These are phyloP conservation scores for Tupaia tana DNA, from an alignment of 2,113 vertebrate genomes.

Conservation along the genomic window DNA sequence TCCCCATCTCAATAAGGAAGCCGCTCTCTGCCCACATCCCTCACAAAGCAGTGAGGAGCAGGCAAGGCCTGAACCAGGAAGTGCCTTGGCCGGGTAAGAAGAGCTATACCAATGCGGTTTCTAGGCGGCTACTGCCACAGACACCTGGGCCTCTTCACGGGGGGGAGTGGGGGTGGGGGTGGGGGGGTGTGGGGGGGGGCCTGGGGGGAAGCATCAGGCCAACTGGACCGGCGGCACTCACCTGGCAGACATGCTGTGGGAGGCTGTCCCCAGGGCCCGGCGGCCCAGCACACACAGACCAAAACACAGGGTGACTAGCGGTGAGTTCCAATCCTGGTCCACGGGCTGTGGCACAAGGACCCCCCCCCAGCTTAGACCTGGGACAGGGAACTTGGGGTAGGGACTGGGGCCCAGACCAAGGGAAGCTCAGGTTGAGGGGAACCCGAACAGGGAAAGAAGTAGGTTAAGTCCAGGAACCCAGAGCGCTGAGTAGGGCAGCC, in stretches of 20 bases:
- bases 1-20: background rate
- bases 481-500: background rate
- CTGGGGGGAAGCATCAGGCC: no score
- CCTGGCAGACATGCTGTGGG: slow-evolving; percentile 96
- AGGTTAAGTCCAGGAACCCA: background rate
- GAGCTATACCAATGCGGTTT: background rate
- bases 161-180: no score
- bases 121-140: background rate
- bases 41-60: background rate
- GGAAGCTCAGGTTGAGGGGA: background rate
- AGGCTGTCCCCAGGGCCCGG: slow-evolving; percentile 93
- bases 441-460: background rate
- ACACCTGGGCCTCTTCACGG: background rate
- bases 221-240: slow-evolving; percentile 47
- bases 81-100: background rate
- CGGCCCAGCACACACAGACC: slow-evolving; percentile 93
- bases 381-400: background rate
- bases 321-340: slow-evolving; percentile 91
- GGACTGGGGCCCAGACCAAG: background rate
- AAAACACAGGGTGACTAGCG: slow-evolving; percentile 92
- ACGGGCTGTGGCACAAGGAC: slow-evolving; percentile 86
- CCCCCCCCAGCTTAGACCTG: slow-evolving; percentile 59
- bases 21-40: background rate
- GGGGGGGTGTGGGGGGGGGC: no score
- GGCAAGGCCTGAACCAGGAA: background rate